phyloP scores from a whole-genome alignment of 2,797 vertebrate species.

The Rallus crepitans region DNA sequence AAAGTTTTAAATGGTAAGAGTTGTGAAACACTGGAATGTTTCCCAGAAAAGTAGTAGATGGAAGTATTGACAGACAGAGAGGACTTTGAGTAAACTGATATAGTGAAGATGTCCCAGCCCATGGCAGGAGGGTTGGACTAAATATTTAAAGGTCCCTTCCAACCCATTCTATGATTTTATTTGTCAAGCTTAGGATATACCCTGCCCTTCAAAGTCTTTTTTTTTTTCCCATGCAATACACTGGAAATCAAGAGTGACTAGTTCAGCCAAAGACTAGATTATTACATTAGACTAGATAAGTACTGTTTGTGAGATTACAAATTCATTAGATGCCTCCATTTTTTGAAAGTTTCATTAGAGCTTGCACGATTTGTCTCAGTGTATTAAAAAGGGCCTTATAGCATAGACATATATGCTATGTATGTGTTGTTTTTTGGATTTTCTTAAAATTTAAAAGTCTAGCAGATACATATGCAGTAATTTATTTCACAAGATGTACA shows the following conservation, averaged over 20 bases:
- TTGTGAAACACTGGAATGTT: neutral
- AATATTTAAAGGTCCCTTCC: neutral
- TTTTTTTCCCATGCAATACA: neutral
- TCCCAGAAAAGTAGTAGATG: neutral
- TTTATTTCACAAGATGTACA: neutral
- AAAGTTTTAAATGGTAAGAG: too few species aligned
- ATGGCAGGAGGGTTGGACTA: accelerated
- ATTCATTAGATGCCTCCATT: neutral
- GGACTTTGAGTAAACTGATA: neutral
- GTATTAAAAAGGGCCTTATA: neutral
- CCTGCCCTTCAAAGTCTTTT: neutral
- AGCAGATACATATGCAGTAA: neutral
- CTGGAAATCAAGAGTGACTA: neutral
- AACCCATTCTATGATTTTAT: neutral
- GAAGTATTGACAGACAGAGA: neutral
- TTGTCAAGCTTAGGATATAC: neutral
- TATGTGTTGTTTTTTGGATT: too few species aligned
- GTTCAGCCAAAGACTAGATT: neutral
- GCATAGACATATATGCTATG: too few species aligned
- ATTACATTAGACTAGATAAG: neutral
- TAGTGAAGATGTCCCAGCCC: neutral
- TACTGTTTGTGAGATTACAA: neutral
- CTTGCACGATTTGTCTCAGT: neutral
- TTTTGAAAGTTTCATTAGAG: neutral
- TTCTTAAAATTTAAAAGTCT: neutral